Conservation (phyloP, 2,113 vertebrate species). For the Phainopepla nitens region DNA sequence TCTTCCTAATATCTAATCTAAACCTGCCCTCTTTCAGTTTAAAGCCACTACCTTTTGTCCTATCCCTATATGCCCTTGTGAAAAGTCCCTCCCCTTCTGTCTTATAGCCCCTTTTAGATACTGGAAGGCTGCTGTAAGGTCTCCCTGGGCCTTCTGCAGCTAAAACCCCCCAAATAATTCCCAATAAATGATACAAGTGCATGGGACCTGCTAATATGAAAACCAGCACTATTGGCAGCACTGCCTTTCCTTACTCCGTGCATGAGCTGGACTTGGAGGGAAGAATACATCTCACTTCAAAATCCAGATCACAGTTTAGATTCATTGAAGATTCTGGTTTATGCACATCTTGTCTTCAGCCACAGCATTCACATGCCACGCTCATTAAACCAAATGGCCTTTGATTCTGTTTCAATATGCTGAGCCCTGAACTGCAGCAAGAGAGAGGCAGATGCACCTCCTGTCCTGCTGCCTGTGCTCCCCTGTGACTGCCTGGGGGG, state of each 20-base stretch:
- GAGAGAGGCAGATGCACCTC: not conserved
- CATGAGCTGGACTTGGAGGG: not conserved
- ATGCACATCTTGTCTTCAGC: not conserved
- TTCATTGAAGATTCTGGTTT: not conserved
- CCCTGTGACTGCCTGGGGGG: not conserved
- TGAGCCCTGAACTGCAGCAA: not conserved
- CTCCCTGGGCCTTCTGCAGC: not conserved
- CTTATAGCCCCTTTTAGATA: not conserved
- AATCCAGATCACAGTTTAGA: not conserved
- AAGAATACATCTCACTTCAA: not conserved
- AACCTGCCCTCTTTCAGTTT: not conserved
- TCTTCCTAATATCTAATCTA: not conserved
- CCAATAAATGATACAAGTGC: not conserved
- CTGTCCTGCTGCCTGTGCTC: not conserved
- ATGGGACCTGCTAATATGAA: not conserved
- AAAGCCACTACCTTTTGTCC: not conserved
- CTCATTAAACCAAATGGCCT: not conserved
- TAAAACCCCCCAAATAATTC: not conserved
- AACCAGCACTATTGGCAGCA: fast-evolving
- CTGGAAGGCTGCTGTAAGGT: not conserved
- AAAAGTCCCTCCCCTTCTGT: not conserved
- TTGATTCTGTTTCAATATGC: not conserved
- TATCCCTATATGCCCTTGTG: not conserved
- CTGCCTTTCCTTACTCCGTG: not conserved
- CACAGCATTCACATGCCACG: not conserved